Conservation (phyloP, 1,140 invertebrate species). For the Rhynchophorus ferrugineus region DNA sequence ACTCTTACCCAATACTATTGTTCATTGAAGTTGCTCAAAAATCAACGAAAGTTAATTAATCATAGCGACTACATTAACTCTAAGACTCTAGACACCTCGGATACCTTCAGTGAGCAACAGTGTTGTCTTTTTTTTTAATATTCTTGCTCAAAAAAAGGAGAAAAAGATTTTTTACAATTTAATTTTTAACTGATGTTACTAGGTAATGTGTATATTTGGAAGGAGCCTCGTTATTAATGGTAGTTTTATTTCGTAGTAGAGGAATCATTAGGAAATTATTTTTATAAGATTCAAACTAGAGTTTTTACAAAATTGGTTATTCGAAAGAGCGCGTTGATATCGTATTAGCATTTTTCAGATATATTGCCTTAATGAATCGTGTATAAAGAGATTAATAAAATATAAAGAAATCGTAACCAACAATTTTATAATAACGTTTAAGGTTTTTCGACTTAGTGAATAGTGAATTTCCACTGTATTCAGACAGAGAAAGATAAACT, state of each 20-base stretch:
- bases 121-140: too few relatives aligned
- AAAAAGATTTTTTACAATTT: background rate
- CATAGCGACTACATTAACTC: too few relatives aligned
- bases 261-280: conserved; percentile 1
- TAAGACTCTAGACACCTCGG: too few relatives aligned
- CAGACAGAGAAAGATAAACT: background rate
- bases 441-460: background rate
- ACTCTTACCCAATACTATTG: too few relatives aligned
- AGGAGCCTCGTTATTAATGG: background rate
- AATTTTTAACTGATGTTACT: too few relatives aligned
- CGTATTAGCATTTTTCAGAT: background rate
- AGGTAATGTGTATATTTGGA: conserved; percentile 5
- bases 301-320: background rate
- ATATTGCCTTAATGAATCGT: background rate
- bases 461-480: background rate
- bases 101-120: too few relatives aligned
- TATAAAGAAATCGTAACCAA: background rate
- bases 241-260: conserved; percentile 3
- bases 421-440: background rate
- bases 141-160: too few relatives aligned
- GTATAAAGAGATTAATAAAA: too few relatives aligned
- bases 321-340: background rate
- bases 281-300: conserved; percentile 1
- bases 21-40: too few relatives aligned
- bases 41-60: too few relatives aligned